Percentiles rank a stretch among this genome's conserved stretches.
Conservation (phyloP, 2,888 invertebrate species). For the Eristalis arbustorum region DNA sequence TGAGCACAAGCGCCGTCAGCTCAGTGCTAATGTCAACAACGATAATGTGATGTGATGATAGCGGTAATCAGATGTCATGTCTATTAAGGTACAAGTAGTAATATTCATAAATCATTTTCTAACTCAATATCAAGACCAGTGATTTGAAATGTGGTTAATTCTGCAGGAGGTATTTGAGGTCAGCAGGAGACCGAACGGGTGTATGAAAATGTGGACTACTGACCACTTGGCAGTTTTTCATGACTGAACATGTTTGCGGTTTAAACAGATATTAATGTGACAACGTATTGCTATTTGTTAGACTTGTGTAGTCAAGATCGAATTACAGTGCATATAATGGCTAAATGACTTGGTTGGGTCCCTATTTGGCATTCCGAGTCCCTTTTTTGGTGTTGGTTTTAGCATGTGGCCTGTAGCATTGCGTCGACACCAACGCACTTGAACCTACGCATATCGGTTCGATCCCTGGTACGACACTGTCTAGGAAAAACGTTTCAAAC, state of each 20-base stretch:
- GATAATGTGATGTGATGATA: constrained; percentile 52
- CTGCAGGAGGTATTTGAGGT: neutral
- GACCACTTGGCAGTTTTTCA: neutral
- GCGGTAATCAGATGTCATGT: constrained; percentile 31
- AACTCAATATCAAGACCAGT: constrained; percentile 59
- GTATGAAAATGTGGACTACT: constrained; percentile 1
- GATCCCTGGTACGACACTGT: no score
- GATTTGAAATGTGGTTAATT: constrained; percentile 1
- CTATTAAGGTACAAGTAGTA: constrained; percentile 12
- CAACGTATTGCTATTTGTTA: neutral
- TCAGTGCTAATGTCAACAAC: constrained; percentile 45
- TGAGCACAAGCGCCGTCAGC: constrained; percentile 49
- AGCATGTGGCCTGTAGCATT: no score
- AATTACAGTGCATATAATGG: no score
- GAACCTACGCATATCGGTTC: no score
- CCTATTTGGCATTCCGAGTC: no score
- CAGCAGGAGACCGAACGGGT: constrained; percentile 3
- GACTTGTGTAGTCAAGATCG: no score
- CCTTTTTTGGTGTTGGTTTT: no score
- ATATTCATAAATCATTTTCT: constrained; percentile 51
- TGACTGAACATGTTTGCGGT: no score
- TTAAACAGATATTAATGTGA: neutral
- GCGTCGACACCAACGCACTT: no score
- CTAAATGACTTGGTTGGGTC: no score
- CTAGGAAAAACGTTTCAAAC: no score